These are phyloP conservation scores for Agriopis aurantiaria DNA, from an alignment of 2,888 invertebrate species.

Conservation along the genomic window DNA sequence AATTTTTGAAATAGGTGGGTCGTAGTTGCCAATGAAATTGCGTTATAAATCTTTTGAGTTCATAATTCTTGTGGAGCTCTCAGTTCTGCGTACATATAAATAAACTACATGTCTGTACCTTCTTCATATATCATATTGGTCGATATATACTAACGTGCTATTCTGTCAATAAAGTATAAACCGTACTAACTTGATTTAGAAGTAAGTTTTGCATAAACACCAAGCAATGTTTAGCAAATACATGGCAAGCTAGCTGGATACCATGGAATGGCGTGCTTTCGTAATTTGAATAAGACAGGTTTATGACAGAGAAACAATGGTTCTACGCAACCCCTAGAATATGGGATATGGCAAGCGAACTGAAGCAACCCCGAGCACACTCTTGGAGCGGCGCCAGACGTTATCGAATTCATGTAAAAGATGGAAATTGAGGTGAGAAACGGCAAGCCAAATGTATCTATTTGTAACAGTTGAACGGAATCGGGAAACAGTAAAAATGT, in stretches of 20 bases:
- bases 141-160: neutral
- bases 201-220: neutral
- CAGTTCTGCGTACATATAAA: neutral
- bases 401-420: slow-evolving; percentile 78
- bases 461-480: slow-evolving; percentile 17
- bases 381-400: slow-evolving; percentile 71
- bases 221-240: slow-evolving; percentile 10
- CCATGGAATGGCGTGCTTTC: slow-evolving; percentile 29
- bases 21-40: slow-evolving; percentile 23
- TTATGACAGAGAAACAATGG: slow-evolving; percentile 49
- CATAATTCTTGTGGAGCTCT: slow-evolving; percentile 16
- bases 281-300: slow-evolving; percentile 39
- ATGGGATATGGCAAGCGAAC: slow-evolving; percentile 39
- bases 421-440: slow-evolving; percentile 74
- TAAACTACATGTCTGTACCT: neutral
- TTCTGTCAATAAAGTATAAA: neutral
- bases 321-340: slow-evolving; percentile 46
- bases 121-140: neutral
- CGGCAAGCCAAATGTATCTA: slow-evolving; percentile 37
- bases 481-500: neutral
- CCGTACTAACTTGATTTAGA: neutral
- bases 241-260: slow-evolving; percentile 3
- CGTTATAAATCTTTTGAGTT: slow-evolving; percentile 19
- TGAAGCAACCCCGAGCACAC: slow-evolving; percentile 32
- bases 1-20: slow-evolving; percentile 27